Evolutionary conservation across 2,888 invertebrate species (phyloP).

Genomic region (Odontocolon sp.): DNA sequence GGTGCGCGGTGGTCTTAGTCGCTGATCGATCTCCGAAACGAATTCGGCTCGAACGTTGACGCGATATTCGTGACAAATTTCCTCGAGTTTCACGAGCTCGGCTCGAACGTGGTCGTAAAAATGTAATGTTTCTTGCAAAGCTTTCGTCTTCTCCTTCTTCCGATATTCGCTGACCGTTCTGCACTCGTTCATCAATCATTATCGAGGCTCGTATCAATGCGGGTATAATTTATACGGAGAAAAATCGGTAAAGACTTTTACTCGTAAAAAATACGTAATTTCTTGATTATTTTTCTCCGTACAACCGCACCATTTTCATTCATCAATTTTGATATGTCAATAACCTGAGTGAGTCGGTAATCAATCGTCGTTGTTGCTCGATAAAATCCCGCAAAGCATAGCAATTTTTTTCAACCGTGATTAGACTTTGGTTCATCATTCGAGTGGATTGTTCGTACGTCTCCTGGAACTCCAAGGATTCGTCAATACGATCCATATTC

Average conservation of each 20-base stretch:
- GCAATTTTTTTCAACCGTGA: conserved; percentile 42
- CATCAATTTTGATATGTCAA: background rate
- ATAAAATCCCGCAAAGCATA: conserved; percentile 39
- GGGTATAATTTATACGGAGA: too few relatives aligned
- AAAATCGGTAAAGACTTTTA: too few relatives aligned
- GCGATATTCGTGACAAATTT: conserved; percentile 57
- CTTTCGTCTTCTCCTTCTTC: background rate
- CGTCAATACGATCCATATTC: conserved; percentile 43
- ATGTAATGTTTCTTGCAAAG: background rate
- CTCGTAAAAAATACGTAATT: too few relatives aligned
- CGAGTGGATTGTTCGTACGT: conserved; percentile 25
- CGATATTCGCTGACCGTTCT: background rate
- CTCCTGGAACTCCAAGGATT: conserved; percentile 25
- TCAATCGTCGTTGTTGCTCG: conserved; percentile 27
- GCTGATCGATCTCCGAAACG: conserved; percentile 35
- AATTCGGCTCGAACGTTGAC: conserved; percentile 56
- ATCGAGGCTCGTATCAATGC: too few relatives aligned
- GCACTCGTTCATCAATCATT: background rate
- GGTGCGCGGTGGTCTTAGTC: too few relatives aligned
- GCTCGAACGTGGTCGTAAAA: conserved; percentile 54
- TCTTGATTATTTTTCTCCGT: too few relatives aligned
- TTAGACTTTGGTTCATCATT: conserved; percentile 43
- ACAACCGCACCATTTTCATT: too few relatives aligned
- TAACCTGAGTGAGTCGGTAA: conserved; percentile 46
- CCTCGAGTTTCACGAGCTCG: conserved; percentile 59